Base-by-base conservation (phyloP, 2,888 invertebrate genomes). In the Cyaniris semiargus region DNA sequence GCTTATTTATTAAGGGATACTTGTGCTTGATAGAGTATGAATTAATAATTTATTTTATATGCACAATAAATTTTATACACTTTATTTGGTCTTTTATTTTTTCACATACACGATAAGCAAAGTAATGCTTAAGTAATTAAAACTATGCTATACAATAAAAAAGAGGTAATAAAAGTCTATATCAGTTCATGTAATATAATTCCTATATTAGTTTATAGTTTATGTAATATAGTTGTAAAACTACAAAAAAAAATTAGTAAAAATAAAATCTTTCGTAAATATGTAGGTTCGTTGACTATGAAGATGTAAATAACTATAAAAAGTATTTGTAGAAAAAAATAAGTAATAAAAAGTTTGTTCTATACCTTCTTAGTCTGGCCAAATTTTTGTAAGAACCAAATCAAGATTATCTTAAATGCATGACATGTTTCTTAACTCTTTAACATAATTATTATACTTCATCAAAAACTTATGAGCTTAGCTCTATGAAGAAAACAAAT, bases 31-130 rank as follows among this genome's bases (percentile, higher is more conserved):
- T 81, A 77, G 75, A 74, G 23, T 76, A 53, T 58, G 38, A 76
- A 56, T 76, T 74, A 71, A 74, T 79, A 77, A 78, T 78, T 80
- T 80, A 77, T 81, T 81, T 76, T 74, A 71, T 74, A 60, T 79
- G 78, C 80, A 80, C 79, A 80, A 79, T 80, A 80, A 81, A 80
- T 77, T 76, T 80, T 81, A 80, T 80, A 80, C 80, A 80, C 78
- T 58, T 75, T 34, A 75, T 70, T 53, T 77, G 3, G 53, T 70
- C 72, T 56, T 78, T 79, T 78, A 34, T 60, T 78, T 78, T 74
- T 74, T 31, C 15, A 70, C 23, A 75, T 27, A 70, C 34, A 58
- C 8, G 7, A 58, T 21, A 58, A 21, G 3, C 18, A 58, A n/a
- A 58, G 1, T 53, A 53, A 18, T 53, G 3, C 53, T 5, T 53